Evolutionary conservation across 1,140 invertebrate species (phyloP).

Genomic region (Camponotus floridanus): DNA sequence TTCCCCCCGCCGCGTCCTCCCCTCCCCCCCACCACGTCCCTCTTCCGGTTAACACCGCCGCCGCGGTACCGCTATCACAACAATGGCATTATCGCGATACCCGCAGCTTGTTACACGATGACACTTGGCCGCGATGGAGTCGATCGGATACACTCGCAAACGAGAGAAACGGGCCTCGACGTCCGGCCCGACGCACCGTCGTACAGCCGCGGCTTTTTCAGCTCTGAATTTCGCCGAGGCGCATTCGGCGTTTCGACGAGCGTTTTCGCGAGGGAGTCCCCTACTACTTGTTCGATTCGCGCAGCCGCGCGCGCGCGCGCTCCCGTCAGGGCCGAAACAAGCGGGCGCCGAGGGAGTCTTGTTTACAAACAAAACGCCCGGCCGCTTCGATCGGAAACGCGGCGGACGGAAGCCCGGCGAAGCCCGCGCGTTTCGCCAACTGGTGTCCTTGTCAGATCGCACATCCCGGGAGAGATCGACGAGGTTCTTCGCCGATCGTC

Average conservation of each 20-base stretch:
- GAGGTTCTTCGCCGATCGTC: background rate
- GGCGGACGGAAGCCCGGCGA: background rate
- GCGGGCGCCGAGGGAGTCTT: slow-evolving; percentile 29
- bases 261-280: slow-evolving; percentile 75
- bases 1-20: slow-evolving; percentile 10
- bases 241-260: slow-evolving; percentile 74
- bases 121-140: slow-evolving; percentile 56
- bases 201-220: slow-evolving; percentile 71
- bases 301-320: slow-evolving; percentile 76
- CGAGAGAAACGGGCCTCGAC: background rate
- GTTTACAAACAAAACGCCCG: slow-evolving; percentile 71
- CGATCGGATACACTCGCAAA: slow-evolving; percentile 30
- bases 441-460: background rate
- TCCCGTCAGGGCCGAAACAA: slow-evolving; percentile 72
- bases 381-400: slow-evolving; percentile 13
- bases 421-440: background rate
- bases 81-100: slow-evolving; percentile 75
- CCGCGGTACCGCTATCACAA: slow-evolving; percentile 78
- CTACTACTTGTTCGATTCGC: slow-evolving; percentile 80
- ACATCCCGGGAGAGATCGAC: no score
- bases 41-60: slow-evolving; percentile 10
- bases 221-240: slow-evolving; percentile 75
- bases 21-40: slow-evolving; percentile 15
- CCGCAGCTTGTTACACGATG: slow-evolving; percentile 64
- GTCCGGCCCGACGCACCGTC: slow-evolving; percentile 37